A percentile compares a stretch with the other conserved stretches of the same genome.
Evolutionary conservation across 2,888 invertebrate species (phyloP).

Genomic region (Frankliniella intonsa): DNA sequence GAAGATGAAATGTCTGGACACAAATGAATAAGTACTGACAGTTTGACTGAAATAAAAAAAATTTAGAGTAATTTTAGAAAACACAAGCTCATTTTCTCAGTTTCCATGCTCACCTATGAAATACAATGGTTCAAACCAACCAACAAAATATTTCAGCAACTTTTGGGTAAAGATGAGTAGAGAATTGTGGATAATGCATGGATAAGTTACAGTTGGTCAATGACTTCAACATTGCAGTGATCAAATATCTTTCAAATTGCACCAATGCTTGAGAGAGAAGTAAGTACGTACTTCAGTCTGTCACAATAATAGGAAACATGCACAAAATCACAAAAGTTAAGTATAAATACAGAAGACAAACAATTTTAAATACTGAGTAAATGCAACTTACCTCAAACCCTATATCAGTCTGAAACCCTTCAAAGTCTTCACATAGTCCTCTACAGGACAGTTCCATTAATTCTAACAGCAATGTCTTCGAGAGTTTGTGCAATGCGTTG

Average conservation of each 20-base stretch:
- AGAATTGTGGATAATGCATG: too few species aligned
- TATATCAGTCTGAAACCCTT: slow-evolving; percentile 8
- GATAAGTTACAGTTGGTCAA: too few species aligned
- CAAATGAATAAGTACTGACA: slow-evolving; percentile 14
- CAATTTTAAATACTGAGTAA: background rate
- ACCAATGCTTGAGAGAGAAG: background rate
- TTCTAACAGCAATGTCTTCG: too few species aligned
- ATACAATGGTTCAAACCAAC: too few species aligned
- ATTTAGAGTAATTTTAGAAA: background rate
- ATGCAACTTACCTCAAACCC: background rate
- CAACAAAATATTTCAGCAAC: too few species aligned
- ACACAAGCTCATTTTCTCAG: background rate
- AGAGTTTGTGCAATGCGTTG: too few species aligned
- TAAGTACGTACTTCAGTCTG: background rate
- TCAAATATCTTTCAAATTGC: too few species aligned
- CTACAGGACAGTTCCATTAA: too few species aligned
- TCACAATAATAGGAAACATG: background rate
- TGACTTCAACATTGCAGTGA: too few species aligned
- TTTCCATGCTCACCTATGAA: background rate
- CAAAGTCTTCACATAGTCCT: background rate
- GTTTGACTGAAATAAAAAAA: slow-evolving; percentile 14
- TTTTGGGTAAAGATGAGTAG: too few species aligned
- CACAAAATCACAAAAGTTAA: background rate
- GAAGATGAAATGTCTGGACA: background rate
- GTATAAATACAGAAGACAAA: background rate